Evolutionary conservation across 2,888 invertebrate genomes (phyloP).

Genomic region (Dione juno): DNA sequence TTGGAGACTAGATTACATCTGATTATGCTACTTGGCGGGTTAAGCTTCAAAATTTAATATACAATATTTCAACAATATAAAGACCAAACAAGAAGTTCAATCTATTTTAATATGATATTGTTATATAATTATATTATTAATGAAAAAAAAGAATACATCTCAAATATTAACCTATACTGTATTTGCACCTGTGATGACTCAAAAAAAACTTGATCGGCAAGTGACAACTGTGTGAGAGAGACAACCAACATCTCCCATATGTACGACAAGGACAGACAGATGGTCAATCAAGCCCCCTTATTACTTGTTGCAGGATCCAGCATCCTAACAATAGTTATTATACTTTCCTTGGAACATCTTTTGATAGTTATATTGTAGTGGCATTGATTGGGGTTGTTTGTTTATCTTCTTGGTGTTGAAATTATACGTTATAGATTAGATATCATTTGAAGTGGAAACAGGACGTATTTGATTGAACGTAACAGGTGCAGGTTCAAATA

Average conservation of each 20-base stretch:
- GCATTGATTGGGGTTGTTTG: constrained; percentile 2
- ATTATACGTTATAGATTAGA: neutral
- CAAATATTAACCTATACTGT: constrained; percentile 41
- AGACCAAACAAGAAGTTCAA: too few relatives aligned
- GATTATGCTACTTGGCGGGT: too few relatives aligned
- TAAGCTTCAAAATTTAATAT: too few relatives aligned
- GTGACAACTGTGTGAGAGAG: constrained; percentile 51
- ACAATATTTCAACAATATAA: too few relatives aligned
- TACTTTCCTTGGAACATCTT: constrained; percentile 35
- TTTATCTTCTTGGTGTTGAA: constrained; percentile 21
- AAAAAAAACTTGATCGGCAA: constrained; percentile 53
- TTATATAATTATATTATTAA: too few relatives aligned
- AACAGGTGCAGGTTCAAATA: neutral
- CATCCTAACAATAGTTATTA: constrained; percentile 38
- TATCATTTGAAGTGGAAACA: neutral
- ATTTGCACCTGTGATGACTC: constrained; percentile 52
- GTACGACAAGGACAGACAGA: constrained; percentile 40
- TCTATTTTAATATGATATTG: too few relatives aligned
- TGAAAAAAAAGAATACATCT: constrained; percentile 29
- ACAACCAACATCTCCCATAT: constrained; percentile 25
- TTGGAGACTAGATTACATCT: too few relatives aligned
- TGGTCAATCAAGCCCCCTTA: constrained; percentile 25
- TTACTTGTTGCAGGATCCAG: constrained; percentile 24
- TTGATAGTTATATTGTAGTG: constrained; percentile 28
- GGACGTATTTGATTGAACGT: neutral